Percentiles rank a stretch among this genome's conserved stretches.
phyloP scores from a whole-genome alignment of 2,797 vertebrate genomes.

The Hozukius guyotensis region DNA sequence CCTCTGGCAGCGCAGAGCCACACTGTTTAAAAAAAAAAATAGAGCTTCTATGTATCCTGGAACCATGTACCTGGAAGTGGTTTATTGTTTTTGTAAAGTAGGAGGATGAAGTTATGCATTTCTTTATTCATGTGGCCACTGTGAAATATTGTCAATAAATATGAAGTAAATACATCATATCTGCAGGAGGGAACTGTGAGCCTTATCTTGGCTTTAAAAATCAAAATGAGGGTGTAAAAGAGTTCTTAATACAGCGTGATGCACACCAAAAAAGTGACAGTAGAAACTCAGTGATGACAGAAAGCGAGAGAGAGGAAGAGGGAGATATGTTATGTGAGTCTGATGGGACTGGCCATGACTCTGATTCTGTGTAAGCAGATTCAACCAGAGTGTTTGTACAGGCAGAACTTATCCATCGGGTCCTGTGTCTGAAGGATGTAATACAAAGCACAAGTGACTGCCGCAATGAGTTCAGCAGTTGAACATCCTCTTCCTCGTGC shows the following conservation, averaged over 20 bases:
- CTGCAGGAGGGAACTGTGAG: neutral
- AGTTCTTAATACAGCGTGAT: neutral
- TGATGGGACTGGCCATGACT: slow-evolving; percentile 32
- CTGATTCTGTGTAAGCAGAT: slow-evolving; percentile 47
- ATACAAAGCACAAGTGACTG: slow-evolving; percentile 19
- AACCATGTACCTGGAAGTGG: slow-evolving; percentile 63
- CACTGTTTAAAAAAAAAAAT: slow-evolving; percentile 38
- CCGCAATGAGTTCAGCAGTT: slow-evolving; percentile 37
- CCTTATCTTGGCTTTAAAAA: slow-evolving; percentile 8
- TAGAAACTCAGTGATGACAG: slow-evolving; percentile 41
- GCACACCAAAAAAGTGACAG: slow-evolving; percentile 34
- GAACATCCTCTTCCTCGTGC: slow-evolving; percentile 33
- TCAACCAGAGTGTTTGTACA: slow-evolving; percentile 51
- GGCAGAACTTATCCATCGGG: slow-evolving; percentile 24
- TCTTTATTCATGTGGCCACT: neutral
- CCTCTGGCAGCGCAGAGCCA: slow-evolving; percentile 59
- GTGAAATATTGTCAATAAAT: slow-evolving; percentile 13
- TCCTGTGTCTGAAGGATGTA: slow-evolving; percentile 39
- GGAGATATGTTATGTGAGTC: slow-evolving; percentile 29
- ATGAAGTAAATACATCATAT: neutral
- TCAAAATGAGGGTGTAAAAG: slow-evolving; percentile 29
- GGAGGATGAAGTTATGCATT: slow-evolving; percentile 11
- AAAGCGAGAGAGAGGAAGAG: slow-evolving; percentile 12
- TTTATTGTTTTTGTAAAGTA: slow-evolving; percentile 55
- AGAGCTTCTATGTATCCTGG: slow-evolving; percentile 44